A percentile compares a stretch with the other conserved stretches of the same genome.
phyloP scores from a whole-genome alignment of 2,888 invertebrate genomes.

The Caradrina clavipalpis region DNA sequence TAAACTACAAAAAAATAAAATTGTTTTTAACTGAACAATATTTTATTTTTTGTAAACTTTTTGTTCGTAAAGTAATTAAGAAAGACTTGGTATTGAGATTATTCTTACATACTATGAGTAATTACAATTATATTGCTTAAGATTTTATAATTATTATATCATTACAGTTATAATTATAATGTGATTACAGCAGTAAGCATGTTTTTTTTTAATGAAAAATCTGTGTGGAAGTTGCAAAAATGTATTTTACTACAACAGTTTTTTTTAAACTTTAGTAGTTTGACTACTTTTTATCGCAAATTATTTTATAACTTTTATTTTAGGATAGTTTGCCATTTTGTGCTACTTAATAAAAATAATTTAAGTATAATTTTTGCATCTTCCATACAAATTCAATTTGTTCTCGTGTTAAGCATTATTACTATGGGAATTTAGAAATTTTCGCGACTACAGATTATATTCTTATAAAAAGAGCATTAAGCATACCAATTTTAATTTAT shows the following conservation, averaged over 20 bases:
- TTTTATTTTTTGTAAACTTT: conserved; percentile 39
- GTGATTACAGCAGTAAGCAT: conserved; percentile 71
- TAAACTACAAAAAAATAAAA: conserved; percentile 60
- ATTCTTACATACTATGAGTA: conserved; percentile 71
- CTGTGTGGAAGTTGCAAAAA: conserved; percentile 65
- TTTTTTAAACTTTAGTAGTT: conserved; percentile 42
- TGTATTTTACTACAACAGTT: conserved; percentile 19
- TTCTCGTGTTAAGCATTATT: conserved; percentile 62
- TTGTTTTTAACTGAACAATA: conserved; percentile 43
- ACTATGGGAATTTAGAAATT: conserved; percentile 82
- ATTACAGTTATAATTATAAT: conserved; percentile 69
- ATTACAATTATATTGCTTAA: conserved; percentile 85
- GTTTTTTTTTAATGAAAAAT: conserved; percentile 46
- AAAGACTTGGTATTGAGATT: conserved; percentile 75
- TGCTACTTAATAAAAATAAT: conserved; percentile 24
- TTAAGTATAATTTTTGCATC: conserved; percentile 53
- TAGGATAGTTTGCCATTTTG: conserved; percentile 33
- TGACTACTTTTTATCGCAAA: conserved; percentile 48
- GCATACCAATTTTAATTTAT: conserved; percentile 90
- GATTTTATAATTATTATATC: conserved; percentile 73
- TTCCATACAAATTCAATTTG: conserved; percentile 58
- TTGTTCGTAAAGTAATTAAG: conserved; percentile 58
- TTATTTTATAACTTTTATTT: conserved; percentile 30
- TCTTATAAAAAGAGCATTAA: conserved; percentile 79
- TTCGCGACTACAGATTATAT: conserved; percentile 81